Evolutionary conservation across 2,888 invertebrate species (phyloP).

Genomic region (Lacanobia oleracea): DNA sequence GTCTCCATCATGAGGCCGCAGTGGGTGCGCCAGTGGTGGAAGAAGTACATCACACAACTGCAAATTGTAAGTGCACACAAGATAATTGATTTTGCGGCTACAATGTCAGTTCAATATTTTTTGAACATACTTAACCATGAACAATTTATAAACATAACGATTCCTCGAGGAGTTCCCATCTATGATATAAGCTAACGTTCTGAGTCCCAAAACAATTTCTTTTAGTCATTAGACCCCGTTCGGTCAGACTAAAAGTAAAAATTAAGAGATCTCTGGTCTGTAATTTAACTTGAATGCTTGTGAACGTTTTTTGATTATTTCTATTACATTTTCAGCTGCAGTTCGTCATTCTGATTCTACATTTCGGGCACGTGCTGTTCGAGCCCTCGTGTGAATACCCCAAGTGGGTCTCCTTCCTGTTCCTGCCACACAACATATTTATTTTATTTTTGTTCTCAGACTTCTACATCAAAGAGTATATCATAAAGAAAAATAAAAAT

Average conservation of each 20-base stretch:
- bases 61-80: slow-evolving; percentile 92
- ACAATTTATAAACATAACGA: too few species aligned
- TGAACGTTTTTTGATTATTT: slow-evolving; percentile 3
- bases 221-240: too few species aligned
- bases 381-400: slow-evolving; percentile 92
- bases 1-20: slow-evolving; percentile 93
- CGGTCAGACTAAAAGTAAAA: too few species aligned
- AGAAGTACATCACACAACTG: slow-evolving; percentile 95
- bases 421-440: slow-evolving; percentile 92
- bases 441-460: slow-evolving; percentile 92
- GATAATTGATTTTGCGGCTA: neutral
- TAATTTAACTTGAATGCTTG: neutral
- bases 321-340: slow-evolving; percentile 86
- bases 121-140: too few species aligned
- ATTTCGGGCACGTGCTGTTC: slow-evolving; percentile 90
- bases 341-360: slow-evolving; percentile 91
- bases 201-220: neutral
- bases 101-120: too few species aligned
- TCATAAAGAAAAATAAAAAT: slow-evolving; percentile 84
- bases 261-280: neutral
- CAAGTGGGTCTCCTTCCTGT: slow-evolving; percentile 89
- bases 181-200: neutral
- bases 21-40: slow-evolving; percentile 95
- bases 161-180: neutral
- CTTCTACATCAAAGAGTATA: slow-evolving; percentile 93